Evolutionary conservation across 2,888 invertebrate genomes (phyloP), one percentile per base, ranked within the genome.

Genomic region (Lapara coniferarum): DNA sequence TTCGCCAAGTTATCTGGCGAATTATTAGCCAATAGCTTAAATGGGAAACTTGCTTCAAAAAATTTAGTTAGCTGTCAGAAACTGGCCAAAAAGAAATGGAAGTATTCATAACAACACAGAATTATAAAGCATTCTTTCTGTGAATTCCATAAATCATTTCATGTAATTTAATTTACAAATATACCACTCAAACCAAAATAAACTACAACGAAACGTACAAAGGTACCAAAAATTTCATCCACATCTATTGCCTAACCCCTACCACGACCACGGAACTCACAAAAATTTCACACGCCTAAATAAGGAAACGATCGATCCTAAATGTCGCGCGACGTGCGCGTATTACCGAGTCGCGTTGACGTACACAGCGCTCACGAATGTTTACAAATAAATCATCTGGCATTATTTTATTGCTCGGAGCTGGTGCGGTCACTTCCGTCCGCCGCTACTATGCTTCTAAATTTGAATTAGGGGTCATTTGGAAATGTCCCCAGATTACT

Each of bases 381-480:
- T 93, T 92, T 93, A 93, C 92, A 92, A 92, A 93, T 92, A 92
- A 90, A 92, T 92, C 92, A 92, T 92, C 89, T 85, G 84, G 86
- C 81, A 88, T 90, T 89, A 89, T 89, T 90, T 87, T 87, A 88
- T 88, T 87, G 83, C 85, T 74, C 78, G 74, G 81, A 80, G 78
- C 84, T 81, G 83, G 81, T 82, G 76, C 81, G 75, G 73, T 78
- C 75, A 78, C 72, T 75, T 77, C 78, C 74, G 74, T 72, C 71
- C 69, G 51, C 58, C 68, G 52, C 49, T 59, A 58, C 59, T 59
- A 63, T 44, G 63, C 44, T 53, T 46, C 53, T 68, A 59, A 37
- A 37, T 10, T 30, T 49, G 51, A 53, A 53, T 53, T 53, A 19
- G 10, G 19, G 19, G 16, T 37, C 37, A 37, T 37, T 37, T 37